Conservation (phyloP, 2,113 vertebrate genomes). For the Dicerorhinus sumatrensis region DNA sequence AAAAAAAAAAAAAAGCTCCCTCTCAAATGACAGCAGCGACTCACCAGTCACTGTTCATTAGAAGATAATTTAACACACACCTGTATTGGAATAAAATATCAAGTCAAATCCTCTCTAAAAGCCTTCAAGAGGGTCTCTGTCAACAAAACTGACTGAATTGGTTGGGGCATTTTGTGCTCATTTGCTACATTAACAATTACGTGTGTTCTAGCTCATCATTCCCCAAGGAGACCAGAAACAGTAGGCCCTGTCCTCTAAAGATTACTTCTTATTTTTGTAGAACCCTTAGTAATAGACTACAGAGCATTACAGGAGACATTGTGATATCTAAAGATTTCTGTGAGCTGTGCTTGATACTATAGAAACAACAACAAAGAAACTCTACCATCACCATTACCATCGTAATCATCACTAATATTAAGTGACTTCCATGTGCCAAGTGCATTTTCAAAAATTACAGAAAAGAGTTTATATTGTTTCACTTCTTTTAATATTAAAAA, state of each 20-base stretch:
- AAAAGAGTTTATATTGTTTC: background rate
- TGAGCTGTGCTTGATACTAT: background rate
- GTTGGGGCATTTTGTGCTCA: background rate
- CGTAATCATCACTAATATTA: background rate
- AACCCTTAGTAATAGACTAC: background rate
- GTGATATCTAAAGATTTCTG: background rate
- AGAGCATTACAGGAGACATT: background rate
- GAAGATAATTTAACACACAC: background rate
- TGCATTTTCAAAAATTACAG: background rate
- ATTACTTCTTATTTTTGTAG: background rate
- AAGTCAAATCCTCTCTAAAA: slow-evolving; percentile 13
- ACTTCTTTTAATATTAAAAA: background rate
- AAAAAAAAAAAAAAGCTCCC: no score
- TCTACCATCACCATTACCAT: background rate
- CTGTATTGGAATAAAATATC: background rate
- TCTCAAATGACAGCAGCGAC: background rate
- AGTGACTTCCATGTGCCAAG: background rate
- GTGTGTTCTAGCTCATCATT: background rate
- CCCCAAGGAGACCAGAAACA: background rate
- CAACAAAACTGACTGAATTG: background rate
- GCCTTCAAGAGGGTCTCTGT: background rate
- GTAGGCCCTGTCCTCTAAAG: background rate
- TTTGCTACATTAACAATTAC: background rate
- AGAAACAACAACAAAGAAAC: background rate
- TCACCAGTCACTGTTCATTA: background rate